These are phyloP conservation scores for Archivesica marissinica DNA, from an alignment of 1,140 invertebrate species.

Conservation along the genomic window DNA sequence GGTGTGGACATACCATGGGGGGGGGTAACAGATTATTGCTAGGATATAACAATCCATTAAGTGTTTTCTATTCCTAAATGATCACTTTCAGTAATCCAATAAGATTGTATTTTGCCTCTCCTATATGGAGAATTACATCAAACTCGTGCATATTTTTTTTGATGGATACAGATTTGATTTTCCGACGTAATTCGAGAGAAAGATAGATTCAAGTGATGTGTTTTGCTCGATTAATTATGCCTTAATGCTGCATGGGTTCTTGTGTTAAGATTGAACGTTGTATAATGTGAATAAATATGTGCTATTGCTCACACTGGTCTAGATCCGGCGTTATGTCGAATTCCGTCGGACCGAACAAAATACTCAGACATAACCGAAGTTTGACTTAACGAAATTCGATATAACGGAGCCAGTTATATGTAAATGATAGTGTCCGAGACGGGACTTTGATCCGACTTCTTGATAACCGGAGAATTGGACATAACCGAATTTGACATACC, in stretches of 20 bases:
- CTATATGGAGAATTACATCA: background rate
- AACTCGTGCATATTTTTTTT: background rate
- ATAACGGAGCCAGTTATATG: background rate
- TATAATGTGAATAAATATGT: background rate
- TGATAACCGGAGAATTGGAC: no score
- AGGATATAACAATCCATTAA: background rate
- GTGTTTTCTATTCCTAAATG: background rate
- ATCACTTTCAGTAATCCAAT: background rate
- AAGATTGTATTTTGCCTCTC: background rate
- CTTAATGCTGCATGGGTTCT: background rate
- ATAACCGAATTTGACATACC: no score
- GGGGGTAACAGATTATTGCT: background rate
- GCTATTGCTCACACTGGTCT: background rate
- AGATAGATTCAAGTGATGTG: background rate
- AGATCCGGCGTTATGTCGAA: no score
- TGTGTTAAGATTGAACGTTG: background rate
- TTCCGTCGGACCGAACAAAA: no score
- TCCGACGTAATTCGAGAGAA: background rate
- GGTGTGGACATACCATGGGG: no score
- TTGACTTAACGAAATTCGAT: background rate
- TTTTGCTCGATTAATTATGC: background rate
- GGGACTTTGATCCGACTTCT: background rate
- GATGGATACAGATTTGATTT: background rate
- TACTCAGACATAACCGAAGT: background rate
- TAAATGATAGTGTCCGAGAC: background rate